Conservation (phyloP, 2,888 invertebrate genomes). For the Sphinx pinastri region DNA sequence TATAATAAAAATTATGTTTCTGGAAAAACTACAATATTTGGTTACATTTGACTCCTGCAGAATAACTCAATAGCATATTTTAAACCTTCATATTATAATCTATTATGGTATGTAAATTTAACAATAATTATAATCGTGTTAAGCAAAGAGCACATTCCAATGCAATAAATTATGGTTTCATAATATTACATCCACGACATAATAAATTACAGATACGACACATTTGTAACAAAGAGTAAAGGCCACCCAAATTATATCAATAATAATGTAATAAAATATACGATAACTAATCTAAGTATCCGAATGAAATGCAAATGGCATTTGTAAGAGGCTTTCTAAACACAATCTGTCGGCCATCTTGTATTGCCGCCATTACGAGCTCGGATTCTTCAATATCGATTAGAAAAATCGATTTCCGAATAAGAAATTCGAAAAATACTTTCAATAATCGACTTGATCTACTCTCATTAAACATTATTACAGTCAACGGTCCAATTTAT, state of each 20-base stretch:
- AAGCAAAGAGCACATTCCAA: not conserved
- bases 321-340: constrained; percentile 49
- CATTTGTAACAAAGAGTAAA: constrained; percentile 17
- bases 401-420: constrained; percentile 63
- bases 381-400: constrained; percentile 66
- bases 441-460: constrained; percentile 60
- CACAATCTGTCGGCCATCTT: constrained; percentile 54
- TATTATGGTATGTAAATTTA: not conserved
- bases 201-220: not conserved
- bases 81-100: not conserved
- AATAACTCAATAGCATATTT: not conserved
- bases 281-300: constrained; percentile 49
- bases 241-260: constrained; percentile 31
- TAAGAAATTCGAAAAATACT: constrained; percentile 53
- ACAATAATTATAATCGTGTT: not conserved
- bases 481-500: constrained; percentile 69
- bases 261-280: constrained; percentile 50
- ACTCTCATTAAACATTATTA: constrained; percentile 68
- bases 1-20: not conserved
- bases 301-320: constrained; percentile 55
- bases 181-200: not conserved
- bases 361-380: constrained; percentile 48
- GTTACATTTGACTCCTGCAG: not conserved
- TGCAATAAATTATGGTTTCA: constrained; percentile 6
- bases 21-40: not conserved